Conservation (phyloP, 2,888 invertebrate genomes). For the Sminthurides aquaticus region DNA sequence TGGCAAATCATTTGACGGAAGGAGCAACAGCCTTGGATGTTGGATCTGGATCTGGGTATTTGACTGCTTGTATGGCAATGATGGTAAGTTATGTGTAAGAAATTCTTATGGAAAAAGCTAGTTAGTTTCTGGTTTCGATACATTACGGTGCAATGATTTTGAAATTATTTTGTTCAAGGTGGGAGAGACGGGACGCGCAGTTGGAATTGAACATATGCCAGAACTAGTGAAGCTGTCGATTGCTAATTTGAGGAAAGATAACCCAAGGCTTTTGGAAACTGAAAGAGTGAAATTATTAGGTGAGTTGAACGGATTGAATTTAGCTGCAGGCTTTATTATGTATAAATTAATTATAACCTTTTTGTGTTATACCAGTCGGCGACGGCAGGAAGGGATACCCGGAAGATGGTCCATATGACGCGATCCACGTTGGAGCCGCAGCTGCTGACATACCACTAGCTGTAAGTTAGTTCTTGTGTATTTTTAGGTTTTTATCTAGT, state of each 20-base stretch:
- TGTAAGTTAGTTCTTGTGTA: slow-evolving; percentile 50
- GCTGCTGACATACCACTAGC: slow-evolving; percentile 67
- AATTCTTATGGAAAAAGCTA: background rate
- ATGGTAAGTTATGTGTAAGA: slow-evolving; percentile 52
- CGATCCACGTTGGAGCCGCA: slow-evolving; percentile 82
- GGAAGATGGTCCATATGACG: slow-evolving; percentile 73
- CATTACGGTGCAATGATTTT: background rate
- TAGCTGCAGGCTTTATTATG: background rate
- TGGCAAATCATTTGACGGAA: slow-evolving; percentile 66
- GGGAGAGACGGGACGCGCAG: slow-evolving; percentile 59
- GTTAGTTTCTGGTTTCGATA: background rate
- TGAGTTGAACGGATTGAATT: slow-evolving; percentile 46
- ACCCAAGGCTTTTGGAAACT: slow-evolving; percentile 60
- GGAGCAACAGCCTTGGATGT: slow-evolving; percentile 80
- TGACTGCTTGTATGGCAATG: slow-evolving; percentile 82
- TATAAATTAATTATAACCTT: background rate
- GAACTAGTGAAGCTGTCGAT: slow-evolving; percentile 68
- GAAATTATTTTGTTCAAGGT: slow-evolving; percentile 47
- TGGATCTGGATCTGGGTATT: slow-evolving; percentile 88
- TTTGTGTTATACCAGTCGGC: too few species aligned
- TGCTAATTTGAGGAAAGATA: slow-evolving; percentile 67
- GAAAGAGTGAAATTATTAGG: slow-evolving; percentile 64
- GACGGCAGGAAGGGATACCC: slow-evolving; percentile 78
- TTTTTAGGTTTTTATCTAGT: background rate
- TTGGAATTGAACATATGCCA: slow-evolving; percentile 87